Evolutionary conservation across 2,888 invertebrate species (phyloP).

Genomic region (Eristalis arbustorum): DNA sequence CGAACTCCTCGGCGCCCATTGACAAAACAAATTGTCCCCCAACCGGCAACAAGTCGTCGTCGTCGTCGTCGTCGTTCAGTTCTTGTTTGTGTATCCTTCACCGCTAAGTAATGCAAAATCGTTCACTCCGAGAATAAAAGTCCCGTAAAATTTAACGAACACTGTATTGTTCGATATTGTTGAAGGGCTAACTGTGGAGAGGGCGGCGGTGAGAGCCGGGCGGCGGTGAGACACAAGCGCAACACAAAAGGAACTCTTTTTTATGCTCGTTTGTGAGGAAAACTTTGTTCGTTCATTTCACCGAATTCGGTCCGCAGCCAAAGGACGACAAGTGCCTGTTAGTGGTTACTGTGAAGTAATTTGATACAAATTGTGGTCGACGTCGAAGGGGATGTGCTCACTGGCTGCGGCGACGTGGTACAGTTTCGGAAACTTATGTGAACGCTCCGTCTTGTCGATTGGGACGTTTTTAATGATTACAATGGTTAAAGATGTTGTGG

Average conservation of each 20-base stretch:
- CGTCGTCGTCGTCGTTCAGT: background rate
- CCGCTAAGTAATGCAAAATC: slow-evolving; percentile 36
- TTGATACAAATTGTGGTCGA: slow-evolving; percentile 8
- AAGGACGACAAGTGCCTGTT: background rate
- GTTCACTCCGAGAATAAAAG: slow-evolving; percentile 22
- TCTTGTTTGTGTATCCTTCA: background rate
- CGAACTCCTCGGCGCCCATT: background rate
- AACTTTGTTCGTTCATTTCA: background rate
- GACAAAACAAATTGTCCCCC: background rate
- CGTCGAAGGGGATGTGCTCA: background rate
- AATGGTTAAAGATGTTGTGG: background rate
- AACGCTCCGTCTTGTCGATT: background rate
- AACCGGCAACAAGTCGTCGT: slow-evolving; percentile 29
- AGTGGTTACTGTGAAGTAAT: slow-evolving; percentile 16
- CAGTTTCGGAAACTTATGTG: background rate
- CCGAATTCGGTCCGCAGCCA: background rate
- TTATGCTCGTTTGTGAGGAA: background rate
- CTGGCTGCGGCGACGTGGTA: background rate
- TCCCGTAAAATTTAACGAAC: slow-evolving; percentile 37
- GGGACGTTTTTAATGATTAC: background rate
- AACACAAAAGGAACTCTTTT: background rate
- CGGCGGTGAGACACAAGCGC: background rate
- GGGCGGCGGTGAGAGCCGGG: background rate
- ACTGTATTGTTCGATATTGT: slow-evolving; percentile 14
- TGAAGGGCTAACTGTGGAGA: too few species aligned